Percentiles rank a stretch among this genome's conserved stretches.
phyloP scores from a whole-genome alignment of 2,113 vertebrate genomes.

The Piaya cayana region DNA sequence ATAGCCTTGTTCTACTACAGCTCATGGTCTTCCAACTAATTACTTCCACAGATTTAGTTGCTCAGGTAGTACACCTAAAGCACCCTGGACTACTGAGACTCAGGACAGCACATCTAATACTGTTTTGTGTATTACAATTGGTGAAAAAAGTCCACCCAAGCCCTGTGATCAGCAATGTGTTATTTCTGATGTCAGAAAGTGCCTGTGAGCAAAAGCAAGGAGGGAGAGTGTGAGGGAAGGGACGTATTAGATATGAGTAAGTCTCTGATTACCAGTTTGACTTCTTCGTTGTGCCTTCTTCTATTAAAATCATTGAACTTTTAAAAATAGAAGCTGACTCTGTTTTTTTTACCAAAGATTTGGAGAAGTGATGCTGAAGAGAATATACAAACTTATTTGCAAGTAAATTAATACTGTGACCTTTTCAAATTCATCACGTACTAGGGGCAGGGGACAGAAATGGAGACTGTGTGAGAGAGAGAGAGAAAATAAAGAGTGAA shows the following conservation, averaged over 20 bases:
- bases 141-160: background rate
- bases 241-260: background rate
- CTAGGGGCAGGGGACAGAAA: too few relatives aligned
- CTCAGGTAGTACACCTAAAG: background rate
- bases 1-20: background rate
- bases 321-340: background rate
- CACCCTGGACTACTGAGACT: background rate
- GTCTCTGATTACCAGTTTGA: background rate
- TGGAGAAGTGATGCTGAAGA: background rate
- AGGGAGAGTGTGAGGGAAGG: background rate
- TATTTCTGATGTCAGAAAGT: constrained; percentile 1
- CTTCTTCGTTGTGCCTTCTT: background rate
- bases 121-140: background rate
- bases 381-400: background rate
- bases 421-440: background rate
- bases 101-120: background rate
- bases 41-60: background rate
- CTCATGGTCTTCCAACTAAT: background rate
- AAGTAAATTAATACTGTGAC: background rate
- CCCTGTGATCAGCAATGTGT: background rate
- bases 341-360: background rate
- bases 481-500: background rate
- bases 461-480: background rate
- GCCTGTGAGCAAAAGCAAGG: background rate
- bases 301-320: background rate